A percentile compares a stretch with the other conserved stretches of the same genome.
phyloP scores from a whole-genome alignment of 2,888 invertebrate species.

The Carpatolechia fugitivella region DNA sequence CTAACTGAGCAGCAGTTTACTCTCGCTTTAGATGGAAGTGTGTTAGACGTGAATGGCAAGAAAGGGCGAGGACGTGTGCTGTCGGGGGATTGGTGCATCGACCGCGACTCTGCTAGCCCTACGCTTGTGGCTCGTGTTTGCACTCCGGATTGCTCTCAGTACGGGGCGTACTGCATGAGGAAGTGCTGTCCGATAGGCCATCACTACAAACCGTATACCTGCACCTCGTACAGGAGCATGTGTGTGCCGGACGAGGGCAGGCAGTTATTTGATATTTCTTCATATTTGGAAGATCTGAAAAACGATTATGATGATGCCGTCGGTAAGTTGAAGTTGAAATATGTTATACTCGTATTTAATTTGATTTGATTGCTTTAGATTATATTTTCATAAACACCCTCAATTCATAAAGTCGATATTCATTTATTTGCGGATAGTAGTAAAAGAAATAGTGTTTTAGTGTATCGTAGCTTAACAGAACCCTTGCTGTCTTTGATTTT shows the following conservation, averaged over 20 bases:
- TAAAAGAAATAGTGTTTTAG: too few relatives aligned
- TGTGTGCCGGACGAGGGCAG: constrained; percentile 51
- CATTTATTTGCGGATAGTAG: too few relatives aligned
- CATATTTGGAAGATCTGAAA: constrained; percentile 49
- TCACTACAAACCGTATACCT: constrained; percentile 56
- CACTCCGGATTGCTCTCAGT: constrained; percentile 46
- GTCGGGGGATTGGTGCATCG: constrained; percentile 67
- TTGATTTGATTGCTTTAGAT: too few relatives aligned
- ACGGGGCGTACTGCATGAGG: constrained; percentile 62
- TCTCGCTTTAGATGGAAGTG: constrained; percentile 46
- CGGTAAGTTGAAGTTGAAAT: constrained; percentile 39
- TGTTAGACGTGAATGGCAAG: constrained; percentile 32
- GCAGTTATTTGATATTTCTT: constrained; percentile 48
- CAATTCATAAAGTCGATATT: too few relatives aligned
- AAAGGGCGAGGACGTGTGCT: constrained; percentile 28
- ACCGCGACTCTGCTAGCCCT: constrained; percentile 39
- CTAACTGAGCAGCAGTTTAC: constrained; percentile 46
- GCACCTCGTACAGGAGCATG: constrained; percentile 47
- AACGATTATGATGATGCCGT: constrained; percentile 26
- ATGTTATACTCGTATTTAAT: too few relatives aligned
- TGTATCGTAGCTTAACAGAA: too few relatives aligned
- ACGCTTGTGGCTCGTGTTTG: constrained; percentile 58
- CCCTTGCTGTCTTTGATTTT: too few relatives aligned
- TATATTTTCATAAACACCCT: too few relatives aligned
- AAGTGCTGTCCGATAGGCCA: constrained; percentile 79